phyloP scores from a whole-genome alignment of 2,797 vertebrate species.

The Novumbra hubbsi region DNA sequence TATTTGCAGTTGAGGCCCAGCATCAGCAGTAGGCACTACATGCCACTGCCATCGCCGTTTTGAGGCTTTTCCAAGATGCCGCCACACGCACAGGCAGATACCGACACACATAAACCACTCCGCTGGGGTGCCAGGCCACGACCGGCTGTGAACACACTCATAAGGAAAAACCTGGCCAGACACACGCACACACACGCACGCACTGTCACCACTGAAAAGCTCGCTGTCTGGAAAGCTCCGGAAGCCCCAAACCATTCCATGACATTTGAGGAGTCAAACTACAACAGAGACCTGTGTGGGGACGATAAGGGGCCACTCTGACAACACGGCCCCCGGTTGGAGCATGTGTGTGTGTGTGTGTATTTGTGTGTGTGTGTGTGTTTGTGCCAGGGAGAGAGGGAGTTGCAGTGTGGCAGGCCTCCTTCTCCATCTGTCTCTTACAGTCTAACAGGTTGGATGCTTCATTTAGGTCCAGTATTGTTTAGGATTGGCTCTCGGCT shows the following conservation, averaged over 20 bases:
- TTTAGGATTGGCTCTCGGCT: constrained; percentile 5
- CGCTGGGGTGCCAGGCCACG: not conserved
- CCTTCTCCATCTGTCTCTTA: constrained; percentile 10
- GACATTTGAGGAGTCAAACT: constrained; percentile 43
- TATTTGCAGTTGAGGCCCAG: constrained; percentile 18
- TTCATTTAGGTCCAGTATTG: constrained; percentile 8
- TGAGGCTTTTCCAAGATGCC: not conserved
- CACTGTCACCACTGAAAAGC: constrained; percentile 8
- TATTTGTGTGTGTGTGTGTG: not conserved
- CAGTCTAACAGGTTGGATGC: constrained; percentile 15
- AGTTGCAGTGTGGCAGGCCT: not conserved
- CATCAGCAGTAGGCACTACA: constrained; percentile 1
- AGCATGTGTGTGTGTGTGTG: not conserved
- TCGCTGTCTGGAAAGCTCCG: not conserved
- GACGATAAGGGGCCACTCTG: constrained; percentile 26
- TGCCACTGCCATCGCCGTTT: not conserved
- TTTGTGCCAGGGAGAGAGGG: not conserved
- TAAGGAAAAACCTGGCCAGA: constrained; percentile 11
- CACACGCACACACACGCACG: not conserved
- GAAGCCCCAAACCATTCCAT: constrained; percentile 14
- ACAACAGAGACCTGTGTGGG: constrained; percentile 32
- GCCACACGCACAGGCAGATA: not conserved
- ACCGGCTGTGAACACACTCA: not conserved
- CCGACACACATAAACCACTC: not conserved
- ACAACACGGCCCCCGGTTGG: not conserved